Conservation (phyloP, 1,140 invertebrate genomes). For the Drosophila setifemur region DNA sequence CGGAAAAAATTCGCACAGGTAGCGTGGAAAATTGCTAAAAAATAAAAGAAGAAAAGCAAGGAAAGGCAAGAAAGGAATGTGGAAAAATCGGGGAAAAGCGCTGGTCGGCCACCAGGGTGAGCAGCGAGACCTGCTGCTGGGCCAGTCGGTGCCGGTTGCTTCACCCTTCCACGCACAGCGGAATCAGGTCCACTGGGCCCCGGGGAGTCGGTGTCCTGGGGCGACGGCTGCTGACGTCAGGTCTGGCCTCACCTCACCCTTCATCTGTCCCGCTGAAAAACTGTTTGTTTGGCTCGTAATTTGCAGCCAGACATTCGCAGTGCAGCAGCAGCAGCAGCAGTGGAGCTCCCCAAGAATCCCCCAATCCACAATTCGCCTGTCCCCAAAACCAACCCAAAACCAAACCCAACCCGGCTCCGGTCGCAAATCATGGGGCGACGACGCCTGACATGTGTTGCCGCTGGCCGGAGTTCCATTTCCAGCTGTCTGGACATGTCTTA, state of each 20-base stretch:
- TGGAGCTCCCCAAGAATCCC: slow-evolving; percentile 25
- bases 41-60: slow-evolving; percentile 25
- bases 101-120: slow-evolving; percentile 42
- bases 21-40: slow-evolving; percentile 77
- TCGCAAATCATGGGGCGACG: slow-evolving; percentile 59
- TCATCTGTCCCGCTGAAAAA: slow-evolving; percentile 6
- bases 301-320: slow-evolving; percentile 52
- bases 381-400: too few relatives aligned
- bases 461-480: slow-evolving; percentile 43
- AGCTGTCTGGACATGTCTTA: slow-evolving; percentile 49
- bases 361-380: slow-evolving; percentile 13
- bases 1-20: slow-evolving; percentile 80
- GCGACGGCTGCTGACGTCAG: slow-evolving; percentile 60
- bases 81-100: slow-evolving; percentile 25
- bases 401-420: too few relatives aligned
- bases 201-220: slow-evolving; percentile 65
- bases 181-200: slow-evolving; percentile 61
- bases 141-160: slow-evolving; percentile 44
- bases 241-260: slow-evolving; percentile 20
- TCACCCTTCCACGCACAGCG: slow-evolving; percentile 67
- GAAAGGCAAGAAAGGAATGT: slow-evolving; percentile 9
- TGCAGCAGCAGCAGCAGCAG: too few relatives aligned
- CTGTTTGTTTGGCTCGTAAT: slow-evolving; percentile 51
- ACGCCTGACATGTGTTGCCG: slow-evolving; percentile 54
- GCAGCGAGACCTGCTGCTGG: slow-evolving; percentile 56